Evolutionary conservation across 2,113 vertebrate species (phyloP).

Genomic region (Peromyscus maniculatus): DNA sequence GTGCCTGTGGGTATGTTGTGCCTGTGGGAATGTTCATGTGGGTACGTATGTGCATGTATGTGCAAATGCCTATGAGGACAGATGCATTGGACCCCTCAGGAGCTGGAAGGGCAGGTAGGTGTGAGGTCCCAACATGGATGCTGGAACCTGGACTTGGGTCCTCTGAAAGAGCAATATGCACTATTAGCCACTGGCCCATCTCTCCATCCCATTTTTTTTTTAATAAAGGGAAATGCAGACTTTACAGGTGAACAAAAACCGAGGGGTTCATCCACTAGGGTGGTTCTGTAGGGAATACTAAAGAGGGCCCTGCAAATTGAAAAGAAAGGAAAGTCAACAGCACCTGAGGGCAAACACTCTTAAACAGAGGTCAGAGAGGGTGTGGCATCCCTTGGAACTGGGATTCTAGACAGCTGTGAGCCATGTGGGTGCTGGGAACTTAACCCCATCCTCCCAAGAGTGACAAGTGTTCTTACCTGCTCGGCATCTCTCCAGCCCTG

Average conservation of each 20-base stretch:
- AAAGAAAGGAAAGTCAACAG: background rate
- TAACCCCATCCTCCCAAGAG: background rate
- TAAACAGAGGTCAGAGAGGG: background rate
- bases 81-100: background rate
- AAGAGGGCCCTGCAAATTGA: background rate
- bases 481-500: background rate
- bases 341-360: background rate
- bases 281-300: background rate
- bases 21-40: too few relatives aligned
- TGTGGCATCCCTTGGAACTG: background rate
- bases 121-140: background rate
- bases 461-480: background rate
- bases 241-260: background rate
- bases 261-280: background rate
- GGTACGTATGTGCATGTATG: background rate
- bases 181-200: background rate
- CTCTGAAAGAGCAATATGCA: background rate
- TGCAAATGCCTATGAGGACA: background rate
- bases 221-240: background rate
- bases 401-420: background rate
- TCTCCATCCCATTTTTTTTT: background rate
- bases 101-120: background rate
- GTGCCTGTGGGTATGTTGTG: too few relatives aligned
- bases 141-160: background rate
- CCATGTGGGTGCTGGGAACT: background rate